Conservation (phyloP, 1,140 invertebrate genomes). For the Bombus confusus region DNA sequence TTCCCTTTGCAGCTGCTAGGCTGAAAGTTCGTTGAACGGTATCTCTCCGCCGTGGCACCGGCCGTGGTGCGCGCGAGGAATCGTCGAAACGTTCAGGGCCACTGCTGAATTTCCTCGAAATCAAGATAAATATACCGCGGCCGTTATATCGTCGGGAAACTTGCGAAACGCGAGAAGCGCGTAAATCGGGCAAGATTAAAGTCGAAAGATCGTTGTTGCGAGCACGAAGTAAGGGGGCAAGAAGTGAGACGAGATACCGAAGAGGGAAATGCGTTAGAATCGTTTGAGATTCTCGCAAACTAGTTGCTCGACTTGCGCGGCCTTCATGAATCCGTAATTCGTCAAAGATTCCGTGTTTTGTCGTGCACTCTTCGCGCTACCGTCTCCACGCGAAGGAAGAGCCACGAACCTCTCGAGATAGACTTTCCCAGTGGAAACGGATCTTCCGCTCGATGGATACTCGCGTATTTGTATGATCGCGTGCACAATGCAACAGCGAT, state of each 20-base stretch:
- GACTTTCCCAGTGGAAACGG: not conserved
- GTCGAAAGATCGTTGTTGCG: not conserved
- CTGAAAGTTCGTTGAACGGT: not conserved
- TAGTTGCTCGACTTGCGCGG: not conserved
- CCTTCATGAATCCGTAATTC: slow-evolving; percentile 6
- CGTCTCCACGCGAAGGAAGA: no score
- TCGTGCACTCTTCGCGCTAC: no score
- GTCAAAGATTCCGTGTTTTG: not conserved
- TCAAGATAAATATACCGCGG: not conserved
- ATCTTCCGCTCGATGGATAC: not conserved
- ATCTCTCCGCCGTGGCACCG: no score
- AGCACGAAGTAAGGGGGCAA: no score
- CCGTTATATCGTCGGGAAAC: not conserved
- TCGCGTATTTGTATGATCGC: no score
- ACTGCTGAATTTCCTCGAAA: not conserved
- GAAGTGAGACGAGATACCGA: no score
- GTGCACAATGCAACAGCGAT: no score
- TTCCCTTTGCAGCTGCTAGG: not conserved
- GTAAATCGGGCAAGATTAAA: not conserved
- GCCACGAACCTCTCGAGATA: not conserved
- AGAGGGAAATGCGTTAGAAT: not conserved
- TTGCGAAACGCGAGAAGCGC: not conserved
- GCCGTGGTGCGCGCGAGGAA: not conserved
- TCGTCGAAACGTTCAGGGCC: not conserved
- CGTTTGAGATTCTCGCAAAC: not conserved